Conservation (phyloP, 2,113 vertebrate genomes). For the Glaucidium brasilianum region DNA sequence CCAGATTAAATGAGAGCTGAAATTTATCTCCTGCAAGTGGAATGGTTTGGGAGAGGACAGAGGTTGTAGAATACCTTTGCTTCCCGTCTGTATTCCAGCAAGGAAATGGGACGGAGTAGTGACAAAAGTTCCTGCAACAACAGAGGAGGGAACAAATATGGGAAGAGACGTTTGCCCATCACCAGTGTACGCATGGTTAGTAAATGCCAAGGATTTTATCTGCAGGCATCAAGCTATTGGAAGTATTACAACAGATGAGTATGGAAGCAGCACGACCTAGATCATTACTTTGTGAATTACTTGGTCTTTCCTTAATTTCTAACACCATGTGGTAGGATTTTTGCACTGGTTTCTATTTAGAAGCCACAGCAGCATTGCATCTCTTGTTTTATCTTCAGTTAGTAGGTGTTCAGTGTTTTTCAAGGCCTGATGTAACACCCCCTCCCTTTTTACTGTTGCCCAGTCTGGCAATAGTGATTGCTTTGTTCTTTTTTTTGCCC, state of each 20-base stretch:
- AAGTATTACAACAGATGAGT: neutral
- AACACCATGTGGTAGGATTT: neutral
- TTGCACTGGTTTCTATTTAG: neutral
- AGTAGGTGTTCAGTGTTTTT: constrained; percentile 46
- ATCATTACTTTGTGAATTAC: neutral
- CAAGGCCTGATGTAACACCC: constrained; percentile 35
- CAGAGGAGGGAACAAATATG: neutral
- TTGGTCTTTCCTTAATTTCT: neutral
- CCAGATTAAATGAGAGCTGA: neutral
- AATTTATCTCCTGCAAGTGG: neutral
- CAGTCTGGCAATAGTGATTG: constrained; percentile 31
- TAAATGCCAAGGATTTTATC: neutral
- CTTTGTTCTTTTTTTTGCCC: constrained; percentile 26
- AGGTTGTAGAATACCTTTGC: neutral
- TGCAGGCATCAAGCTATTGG: neutral
- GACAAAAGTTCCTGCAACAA: neutral
- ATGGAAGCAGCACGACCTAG: neutral
- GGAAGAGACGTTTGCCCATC: neutral
- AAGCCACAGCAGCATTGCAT: neutral
- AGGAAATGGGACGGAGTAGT: neutral
- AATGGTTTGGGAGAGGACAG: neutral
- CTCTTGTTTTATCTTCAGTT: constrained; percentile 17
- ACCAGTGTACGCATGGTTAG: neutral
- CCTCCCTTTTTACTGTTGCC: constrained; percentile 22
- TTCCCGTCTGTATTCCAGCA: neutral